Evolutionary conservation across 2,888 invertebrate species (phyloP).

Genomic region (Idaea aversata): DNA sequence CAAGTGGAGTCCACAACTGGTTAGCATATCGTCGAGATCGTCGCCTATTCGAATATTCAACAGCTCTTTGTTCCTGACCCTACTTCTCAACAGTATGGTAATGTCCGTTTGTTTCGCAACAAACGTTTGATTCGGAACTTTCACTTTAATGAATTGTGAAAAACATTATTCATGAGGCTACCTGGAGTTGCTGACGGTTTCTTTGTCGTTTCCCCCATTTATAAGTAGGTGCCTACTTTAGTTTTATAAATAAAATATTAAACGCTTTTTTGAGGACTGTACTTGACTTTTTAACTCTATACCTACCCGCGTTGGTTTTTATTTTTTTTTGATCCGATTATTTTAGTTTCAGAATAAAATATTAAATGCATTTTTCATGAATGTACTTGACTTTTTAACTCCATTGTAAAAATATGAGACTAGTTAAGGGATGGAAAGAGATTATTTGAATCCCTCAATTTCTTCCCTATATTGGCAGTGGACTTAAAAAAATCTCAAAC

Average conservation of each 20-base stretch:
- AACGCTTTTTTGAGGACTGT: not conserved
- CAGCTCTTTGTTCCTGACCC: constrained; percentile 74
- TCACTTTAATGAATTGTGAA: constrained; percentile 18
- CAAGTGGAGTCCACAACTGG: constrained; percentile 43
- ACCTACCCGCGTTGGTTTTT: too few relatives aligned
- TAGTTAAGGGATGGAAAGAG: too few relatives aligned
- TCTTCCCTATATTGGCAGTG: too few relatives aligned
- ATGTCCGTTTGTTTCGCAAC: constrained; percentile 37
- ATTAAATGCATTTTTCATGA: not conserved
- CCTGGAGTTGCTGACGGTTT: not conserved
- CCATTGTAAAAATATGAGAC: too few relatives aligned
- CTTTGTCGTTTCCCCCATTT: not conserved
- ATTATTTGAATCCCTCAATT: too few relatives aligned
- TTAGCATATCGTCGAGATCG: constrained; percentile 70
- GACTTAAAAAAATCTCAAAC: too few relatives aligned
- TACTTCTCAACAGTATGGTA: constrained; percentile 70
- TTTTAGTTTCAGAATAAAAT: not conserved
- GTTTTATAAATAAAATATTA: not conserved
- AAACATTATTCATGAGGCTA: constrained; percentile 25
- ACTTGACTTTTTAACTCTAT: too few relatives aligned
- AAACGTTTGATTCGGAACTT: constrained; percentile 29
- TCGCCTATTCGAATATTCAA: constrained; percentile 71
- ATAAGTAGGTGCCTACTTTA: not conserved
- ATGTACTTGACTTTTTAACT: not conserved
- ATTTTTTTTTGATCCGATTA: too few relatives aligned